Conservation (phyloP, 1,140 invertebrate genomes). For the Neodiprion lecontei region DNA sequence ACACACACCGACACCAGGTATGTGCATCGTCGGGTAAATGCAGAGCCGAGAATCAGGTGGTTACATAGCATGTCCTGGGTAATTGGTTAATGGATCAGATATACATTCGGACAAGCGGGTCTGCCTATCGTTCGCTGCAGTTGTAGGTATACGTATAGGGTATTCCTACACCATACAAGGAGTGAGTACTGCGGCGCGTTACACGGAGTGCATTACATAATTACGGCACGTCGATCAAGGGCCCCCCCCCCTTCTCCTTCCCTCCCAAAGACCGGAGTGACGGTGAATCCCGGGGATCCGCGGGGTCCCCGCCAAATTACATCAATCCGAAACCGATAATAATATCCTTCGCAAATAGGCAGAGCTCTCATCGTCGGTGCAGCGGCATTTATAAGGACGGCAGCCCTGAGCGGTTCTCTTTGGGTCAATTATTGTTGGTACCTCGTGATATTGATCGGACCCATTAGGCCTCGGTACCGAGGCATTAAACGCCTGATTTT, state of each 20-base stretch:
- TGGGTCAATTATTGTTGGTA: not conserved
- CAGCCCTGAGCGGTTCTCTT: not conserved
- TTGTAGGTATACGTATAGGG: not conserved
- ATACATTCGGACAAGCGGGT: slow-evolving; percentile 29
- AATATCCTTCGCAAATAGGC: not conserved
- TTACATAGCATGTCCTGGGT: slow-evolving; percentile 40
- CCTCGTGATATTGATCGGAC: not conserved
- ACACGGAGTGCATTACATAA: slow-evolving; percentile 28
- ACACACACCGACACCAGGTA: too few species aligned
- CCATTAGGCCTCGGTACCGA: not conserved
- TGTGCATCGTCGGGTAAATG: too few species aligned
- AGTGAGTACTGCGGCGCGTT: not conserved
- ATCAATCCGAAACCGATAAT: not conserved
- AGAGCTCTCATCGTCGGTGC: too few species aligned
- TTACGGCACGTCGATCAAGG: slow-evolving; percentile 37
- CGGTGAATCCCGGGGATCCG: not conserved
- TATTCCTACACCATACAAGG: not conserved
- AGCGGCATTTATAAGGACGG: not conserved
- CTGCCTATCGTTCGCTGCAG: not conserved
- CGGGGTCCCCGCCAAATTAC: not conserved
- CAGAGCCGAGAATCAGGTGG: not conserved
- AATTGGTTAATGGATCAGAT: slow-evolving; percentile 45
- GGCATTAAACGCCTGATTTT: not conserved
- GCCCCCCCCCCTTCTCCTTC: not conserved
- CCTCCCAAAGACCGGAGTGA: not conserved